Conservation (phyloP, 2,113 vertebrate species). For the Nothoprocta pentlandii region DNA sequence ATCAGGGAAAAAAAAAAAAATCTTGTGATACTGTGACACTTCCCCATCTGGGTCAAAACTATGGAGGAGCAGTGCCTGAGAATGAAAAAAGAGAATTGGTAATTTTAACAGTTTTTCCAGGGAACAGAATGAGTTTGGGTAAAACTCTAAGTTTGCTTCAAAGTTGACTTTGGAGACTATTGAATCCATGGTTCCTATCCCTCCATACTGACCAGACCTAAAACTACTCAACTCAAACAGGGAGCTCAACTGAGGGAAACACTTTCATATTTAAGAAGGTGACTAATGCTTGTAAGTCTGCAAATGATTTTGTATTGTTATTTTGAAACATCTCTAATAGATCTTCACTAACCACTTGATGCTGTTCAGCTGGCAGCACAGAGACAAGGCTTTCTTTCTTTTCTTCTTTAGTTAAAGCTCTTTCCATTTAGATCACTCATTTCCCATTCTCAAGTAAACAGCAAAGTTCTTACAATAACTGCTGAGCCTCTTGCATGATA, state of each 20-base stretch:
- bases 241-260: not conserved
- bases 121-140: not conserved
- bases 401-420: not conserved
- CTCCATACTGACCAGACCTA: not conserved
- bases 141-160: not conserved
- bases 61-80: not conserved
- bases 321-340: not conserved
- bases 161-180: not conserved
- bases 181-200: not conserved
- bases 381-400: not conserved
- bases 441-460: not conserved
- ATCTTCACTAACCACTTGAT: not conserved
- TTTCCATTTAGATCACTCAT: not conserved
- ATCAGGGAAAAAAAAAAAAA: too few relatives aligned
- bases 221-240: not conserved
- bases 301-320: not conserved
- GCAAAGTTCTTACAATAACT: not conserved
- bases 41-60: not conserved
- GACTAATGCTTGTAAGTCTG: not conserved
- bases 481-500: fast-evolving
- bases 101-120: not conserved
- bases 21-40: not conserved
- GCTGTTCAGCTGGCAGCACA: not conserved
- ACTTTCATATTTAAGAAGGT: not conserved
- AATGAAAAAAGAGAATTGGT: not conserved